Conservation (phyloP, 1,140 invertebrate species). For the Heliothis subflexa region DNA sequence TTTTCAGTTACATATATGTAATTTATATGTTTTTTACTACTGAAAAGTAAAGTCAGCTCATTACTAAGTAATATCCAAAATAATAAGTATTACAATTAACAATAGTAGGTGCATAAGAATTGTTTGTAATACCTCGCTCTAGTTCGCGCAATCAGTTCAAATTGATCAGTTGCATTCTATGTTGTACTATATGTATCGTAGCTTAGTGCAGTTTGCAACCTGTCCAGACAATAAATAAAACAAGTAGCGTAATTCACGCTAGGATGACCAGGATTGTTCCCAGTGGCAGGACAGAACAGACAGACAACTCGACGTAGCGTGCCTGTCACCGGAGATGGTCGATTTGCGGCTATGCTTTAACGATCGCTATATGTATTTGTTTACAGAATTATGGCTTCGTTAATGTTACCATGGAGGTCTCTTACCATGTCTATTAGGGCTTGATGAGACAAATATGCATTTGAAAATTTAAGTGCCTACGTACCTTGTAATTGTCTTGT, state of each 20-base stretch:
- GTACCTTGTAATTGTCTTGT: not conserved
- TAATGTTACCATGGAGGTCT: not conserved
- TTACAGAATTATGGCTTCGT: constrained; percentile 1
- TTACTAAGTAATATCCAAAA: not conserved
- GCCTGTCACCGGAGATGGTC: constrained; percentile 49
- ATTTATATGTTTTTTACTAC: not conserved
- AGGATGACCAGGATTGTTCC: constrained; percentile 44
- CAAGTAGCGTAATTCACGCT: constrained; percentile 44
- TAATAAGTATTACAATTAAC: constrained; percentile 16
- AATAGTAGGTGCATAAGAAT: not conserved
- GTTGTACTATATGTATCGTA: constrained; percentile 1
- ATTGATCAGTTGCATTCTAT: constrained; percentile 42
- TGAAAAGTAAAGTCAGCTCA: not conserved
- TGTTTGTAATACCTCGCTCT: constrained; percentile 19
- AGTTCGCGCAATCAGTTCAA: constrained; percentile 40
- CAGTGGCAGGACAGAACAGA: constrained; percentile 1
- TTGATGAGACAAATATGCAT: not conserved
- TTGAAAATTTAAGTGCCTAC: not conserved
- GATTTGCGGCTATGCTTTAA: constrained; percentile 27
- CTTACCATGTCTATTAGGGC: not conserved
- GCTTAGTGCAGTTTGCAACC: constrained; percentile 8
- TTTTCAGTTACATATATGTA: not conserved
- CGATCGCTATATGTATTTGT: constrained; percentile 26
- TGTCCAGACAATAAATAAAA: constrained; percentile 48
- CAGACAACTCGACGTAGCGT: constrained; percentile 1